Base-by-base conservation (phyloP, 2,888 invertebrate genomes). In the Philaethria dido region DNA sequence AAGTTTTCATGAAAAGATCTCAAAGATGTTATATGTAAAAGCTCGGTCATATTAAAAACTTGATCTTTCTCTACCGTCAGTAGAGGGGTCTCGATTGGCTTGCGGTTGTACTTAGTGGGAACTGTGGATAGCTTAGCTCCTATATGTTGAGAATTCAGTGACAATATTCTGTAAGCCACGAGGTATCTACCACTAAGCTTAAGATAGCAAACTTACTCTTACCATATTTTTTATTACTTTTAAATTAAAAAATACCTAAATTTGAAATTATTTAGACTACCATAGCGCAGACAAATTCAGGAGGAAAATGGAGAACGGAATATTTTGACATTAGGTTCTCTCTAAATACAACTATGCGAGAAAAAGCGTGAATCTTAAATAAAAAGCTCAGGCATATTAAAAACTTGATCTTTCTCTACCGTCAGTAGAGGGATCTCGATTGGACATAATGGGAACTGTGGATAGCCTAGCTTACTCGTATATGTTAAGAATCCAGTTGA, bases 41-140 rank as follows among this genome's bases (percentile, higher is more conserved):
- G 50, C 22, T 50, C n/a, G n/a, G 5, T 9, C 9, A 29, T 50
- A 50, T 50, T 29, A 29, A 50, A 48, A 16, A 16, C 29, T 50
- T 16, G 50, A 50, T 13, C 50, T 50, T 14, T 16, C 44, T 44
- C n/a, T 29, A 50, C 50, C 29, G 50, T 50, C 29, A 50, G 29
- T 50, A n/a, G 50, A 29, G 44, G 29, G 50, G n/a, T 29, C 50
- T 1, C 16, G 50, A 50, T 50, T 50, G 50, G n/a, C 50, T n/a
- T 50, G 50, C 50, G 50, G 50, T 50, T 50, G 50, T n/a, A 29
- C 29, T 29, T 29, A 16, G 29, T 50, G 50, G 16, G 29, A 29
- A 50, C 50, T n/a, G 29, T 25, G 50, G 16, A 50, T 50, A 33
- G 33, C 50, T 3, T n/a, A 22, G 9, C 48, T 5, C 20, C 13